Percentiles rank a stretch among this genome's conserved stretches.
Conservation (phyloP, 2,797 vertebrate genomes). For the Mormyrus hasselquistii region DNA sequence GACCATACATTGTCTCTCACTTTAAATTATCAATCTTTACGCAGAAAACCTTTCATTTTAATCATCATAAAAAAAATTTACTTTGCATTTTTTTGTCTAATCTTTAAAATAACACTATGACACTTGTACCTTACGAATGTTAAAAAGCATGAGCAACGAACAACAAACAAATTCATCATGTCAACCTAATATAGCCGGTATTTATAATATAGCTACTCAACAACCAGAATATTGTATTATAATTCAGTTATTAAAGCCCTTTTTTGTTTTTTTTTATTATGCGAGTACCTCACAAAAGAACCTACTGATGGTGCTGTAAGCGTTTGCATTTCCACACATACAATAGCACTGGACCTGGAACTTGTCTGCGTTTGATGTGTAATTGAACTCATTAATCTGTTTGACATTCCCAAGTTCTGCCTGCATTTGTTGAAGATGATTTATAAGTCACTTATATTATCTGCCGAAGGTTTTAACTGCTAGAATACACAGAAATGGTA, state of each 20-base stretch:
- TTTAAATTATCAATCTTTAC: neutral
- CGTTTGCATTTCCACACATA: conserved; percentile 7
- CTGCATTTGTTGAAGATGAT: conserved; percentile 24
- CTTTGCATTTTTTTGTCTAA: neutral
- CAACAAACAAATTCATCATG: neutral
- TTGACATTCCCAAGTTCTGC: conserved; percentile 24
- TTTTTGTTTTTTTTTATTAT: conserved; percentile 1
- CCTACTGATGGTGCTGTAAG: conserved; percentile 14
- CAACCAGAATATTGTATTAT: neutral
- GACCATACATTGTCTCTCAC: neutral
- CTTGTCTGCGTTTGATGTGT: conserved; percentile 17
- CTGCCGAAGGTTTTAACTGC: conserved; percentile 25
- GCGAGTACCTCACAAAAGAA: conserved; percentile 3
- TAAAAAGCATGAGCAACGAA: neutral
- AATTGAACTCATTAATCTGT: conserved; percentile 31
- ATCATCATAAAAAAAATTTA: neutral
- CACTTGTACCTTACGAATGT: neutral
- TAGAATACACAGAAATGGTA: conserved; percentile 19
- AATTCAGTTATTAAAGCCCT: conserved; percentile 7
- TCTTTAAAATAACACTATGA: neutral
- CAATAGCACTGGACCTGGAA: conserved; percentile 16
- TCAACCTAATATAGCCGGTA: neutral
- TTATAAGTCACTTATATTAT: conserved; percentile 26
- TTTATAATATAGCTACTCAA: neutral
- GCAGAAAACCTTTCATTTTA: neutral